Evolutionary conservation across 1,140 invertebrate genomes (phyloP).

Genomic region (Dinoponera quadriceps): DNA sequence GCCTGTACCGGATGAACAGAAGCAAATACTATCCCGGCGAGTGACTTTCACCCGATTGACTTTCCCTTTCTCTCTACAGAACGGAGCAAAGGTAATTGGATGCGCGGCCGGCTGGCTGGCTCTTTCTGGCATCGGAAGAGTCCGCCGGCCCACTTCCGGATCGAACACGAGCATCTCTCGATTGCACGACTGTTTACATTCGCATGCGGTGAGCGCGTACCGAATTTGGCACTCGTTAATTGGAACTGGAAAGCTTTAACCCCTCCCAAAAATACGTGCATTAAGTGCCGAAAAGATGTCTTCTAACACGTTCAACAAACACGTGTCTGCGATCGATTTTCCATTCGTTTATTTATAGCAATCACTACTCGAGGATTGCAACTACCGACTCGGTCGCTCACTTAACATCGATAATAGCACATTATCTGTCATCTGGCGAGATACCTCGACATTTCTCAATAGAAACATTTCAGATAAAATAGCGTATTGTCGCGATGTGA

Average conservation of each 20-base stretch:
- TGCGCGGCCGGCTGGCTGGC: constrained; percentile 4
- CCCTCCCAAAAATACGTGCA: not conserved
- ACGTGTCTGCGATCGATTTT: not conserved
- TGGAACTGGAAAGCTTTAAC: constrained; percentile 23
- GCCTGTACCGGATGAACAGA: constrained; percentile 52
- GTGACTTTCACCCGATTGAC: constrained; percentile 77
- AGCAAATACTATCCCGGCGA: constrained; percentile 65
- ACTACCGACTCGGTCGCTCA: not conserved
- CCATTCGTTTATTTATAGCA: constrained; percentile 12
- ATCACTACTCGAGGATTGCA: not conserved
- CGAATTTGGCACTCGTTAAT: constrained; percentile 27
- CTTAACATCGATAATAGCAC: not conserved
- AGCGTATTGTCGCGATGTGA: too few relatives aligned
- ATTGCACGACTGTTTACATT: constrained; percentile 36
- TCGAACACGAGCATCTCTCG: constrained; percentile 17
- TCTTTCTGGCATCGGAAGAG: constrained; percentile 53
- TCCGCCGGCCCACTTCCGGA: constrained; percentile 55
- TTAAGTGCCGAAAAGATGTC: not conserved
- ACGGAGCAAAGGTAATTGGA: constrained; percentile 63
- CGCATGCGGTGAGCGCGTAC: too few relatives aligned
- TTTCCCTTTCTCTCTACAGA: constrained; percentile 80
- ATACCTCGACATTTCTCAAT: too few relatives aligned
- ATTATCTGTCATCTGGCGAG: too few relatives aligned
- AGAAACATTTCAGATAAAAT: too few relatives aligned
- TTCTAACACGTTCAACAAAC: constrained; percentile 6